Evolutionary conservation across 64 coral and sea anemone species (phyloP).

Genomic region (Montipora cactus): DNA sequence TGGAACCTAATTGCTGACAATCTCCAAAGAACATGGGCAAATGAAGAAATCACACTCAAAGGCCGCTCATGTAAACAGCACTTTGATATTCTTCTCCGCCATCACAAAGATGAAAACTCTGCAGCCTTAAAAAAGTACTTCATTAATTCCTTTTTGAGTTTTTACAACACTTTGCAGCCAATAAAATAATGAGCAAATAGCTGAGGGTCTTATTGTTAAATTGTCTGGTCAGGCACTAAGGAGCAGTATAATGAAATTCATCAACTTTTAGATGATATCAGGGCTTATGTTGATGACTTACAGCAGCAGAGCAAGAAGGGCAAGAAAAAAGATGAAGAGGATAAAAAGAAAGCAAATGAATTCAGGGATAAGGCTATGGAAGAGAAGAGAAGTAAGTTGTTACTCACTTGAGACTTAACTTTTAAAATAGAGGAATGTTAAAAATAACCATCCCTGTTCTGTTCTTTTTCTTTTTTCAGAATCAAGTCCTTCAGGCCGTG

Average conservation of each 20-base stretch:
- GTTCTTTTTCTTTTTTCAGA: conserved; percentile 55
- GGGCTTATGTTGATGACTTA: conserved; percentile 63
- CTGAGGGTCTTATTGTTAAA: conserved; percentile 58
- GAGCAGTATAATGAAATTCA: conserved; percentile 69
- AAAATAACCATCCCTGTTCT: conserved; percentile 66
- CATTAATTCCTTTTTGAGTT: conserved; percentile 51
- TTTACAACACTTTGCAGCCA: conserved; percentile 46
- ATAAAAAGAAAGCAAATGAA: conserved; percentile 60
- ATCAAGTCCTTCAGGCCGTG: conserved; percentile 69
- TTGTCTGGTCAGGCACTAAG: conserved; percentile 59
- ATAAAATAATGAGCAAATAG: conserved; percentile 60
- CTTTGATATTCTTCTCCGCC: conserved; percentile 22
- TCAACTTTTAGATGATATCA: conserved; percentile 71
- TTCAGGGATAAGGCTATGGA: conserved; percentile 73
- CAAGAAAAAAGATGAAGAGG: conserved; percentile 62
- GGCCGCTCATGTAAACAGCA: conserved; percentile 45
- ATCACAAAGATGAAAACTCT: conserved; percentile 29
- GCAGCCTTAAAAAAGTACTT: conserved; percentile 44
- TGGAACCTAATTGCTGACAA: conserved; percentile 31
- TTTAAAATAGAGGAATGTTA: conserved; percentile 59
- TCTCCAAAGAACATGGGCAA: conserved; percentile 26
- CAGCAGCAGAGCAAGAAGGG: conserved; percentile 57
- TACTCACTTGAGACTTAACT: conserved; percentile 66
- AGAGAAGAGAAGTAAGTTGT: conserved; percentile 71
- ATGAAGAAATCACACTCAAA: conserved; percentile 32